phyloP scores from a whole-genome alignment of 2,888 invertebrate species.

The Drosophila multiciliata region DNA sequence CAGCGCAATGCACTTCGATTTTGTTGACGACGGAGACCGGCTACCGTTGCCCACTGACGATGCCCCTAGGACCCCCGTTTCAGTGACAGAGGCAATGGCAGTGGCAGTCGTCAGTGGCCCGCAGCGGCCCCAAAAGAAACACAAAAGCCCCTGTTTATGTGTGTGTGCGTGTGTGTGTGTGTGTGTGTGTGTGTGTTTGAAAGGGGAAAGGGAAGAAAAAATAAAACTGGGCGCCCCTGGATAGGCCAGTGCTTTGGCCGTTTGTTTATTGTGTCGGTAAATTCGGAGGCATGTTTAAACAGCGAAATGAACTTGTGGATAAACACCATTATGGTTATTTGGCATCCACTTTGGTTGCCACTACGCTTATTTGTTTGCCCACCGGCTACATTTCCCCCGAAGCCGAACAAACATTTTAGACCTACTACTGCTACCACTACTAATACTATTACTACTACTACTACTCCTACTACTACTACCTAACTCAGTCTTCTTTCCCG shows the following conservation, averaged over 20 bases:
- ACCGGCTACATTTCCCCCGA: constrained; percentile 36
- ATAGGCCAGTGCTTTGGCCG: constrained; percentile 55
- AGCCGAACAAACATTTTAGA: constrained; percentile 52
- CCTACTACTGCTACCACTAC: constrained; percentile 4
- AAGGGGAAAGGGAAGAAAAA: constrained; percentile 3
- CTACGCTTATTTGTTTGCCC: constrained; percentile 65
- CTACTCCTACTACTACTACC: constrained; percentile 1
- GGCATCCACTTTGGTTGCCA: constrained; percentile 75
- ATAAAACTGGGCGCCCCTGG: constrained; percentile 66
- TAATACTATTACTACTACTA: neutral
- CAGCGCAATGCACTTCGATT: constrained; percentile 78
- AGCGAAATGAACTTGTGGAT: constrained; percentile 82
- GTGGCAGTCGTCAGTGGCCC: constrained; percentile 50
- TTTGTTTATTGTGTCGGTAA: constrained; percentile 79
- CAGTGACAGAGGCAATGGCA: constrained; percentile 3
- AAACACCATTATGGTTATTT: constrained; percentile 82
- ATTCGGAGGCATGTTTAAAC: constrained; percentile 81
- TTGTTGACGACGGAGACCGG: constrained; percentile 64
- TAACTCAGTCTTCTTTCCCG: constrained; percentile 22
- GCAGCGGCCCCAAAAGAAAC: constrained; percentile 40
- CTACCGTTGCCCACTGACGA: constrained; percentile 64
- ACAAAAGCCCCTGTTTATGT: constrained; percentile 10
- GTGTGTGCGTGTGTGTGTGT: neutral
- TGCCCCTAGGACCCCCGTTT: constrained; percentile 32
- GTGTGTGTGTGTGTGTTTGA: neutral